phyloP scores from a whole-genome alignment of 2,797 vertebrate genomes.

The Channa striata region DNA sequence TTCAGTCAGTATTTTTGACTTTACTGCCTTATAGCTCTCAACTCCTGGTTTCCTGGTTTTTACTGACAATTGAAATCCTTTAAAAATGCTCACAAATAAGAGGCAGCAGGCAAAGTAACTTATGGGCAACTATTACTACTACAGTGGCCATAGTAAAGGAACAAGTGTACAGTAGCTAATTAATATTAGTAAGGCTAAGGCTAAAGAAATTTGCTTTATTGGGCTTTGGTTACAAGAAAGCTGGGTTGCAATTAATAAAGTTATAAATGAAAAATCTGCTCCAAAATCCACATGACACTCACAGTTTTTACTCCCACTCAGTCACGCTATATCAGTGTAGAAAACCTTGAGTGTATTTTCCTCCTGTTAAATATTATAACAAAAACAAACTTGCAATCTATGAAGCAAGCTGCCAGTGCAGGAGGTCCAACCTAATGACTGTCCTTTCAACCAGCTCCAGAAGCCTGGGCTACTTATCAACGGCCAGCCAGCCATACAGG shows the following conservation, averaged over 20 bases:
- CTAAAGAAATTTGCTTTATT: not conserved
- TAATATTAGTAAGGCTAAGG: too few relatives aligned
- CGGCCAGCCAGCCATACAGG: constrained; percentile 74
- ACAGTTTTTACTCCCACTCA: constrained; percentile 8
- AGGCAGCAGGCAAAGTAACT: too few relatives aligned
- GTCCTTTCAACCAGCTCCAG: constrained; percentile 75
- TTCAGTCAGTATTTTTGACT: not conserved
- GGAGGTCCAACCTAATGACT: constrained; percentile 69
- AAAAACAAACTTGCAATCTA: constrained; percentile 62
- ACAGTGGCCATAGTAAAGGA: not conserved
- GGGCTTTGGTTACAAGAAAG: not conserved
- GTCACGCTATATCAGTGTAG: constrained; percentile 43
- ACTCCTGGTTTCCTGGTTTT: not conserved
- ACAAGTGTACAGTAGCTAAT: not conserved
- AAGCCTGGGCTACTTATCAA: constrained; percentile 79
- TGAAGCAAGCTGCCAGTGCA: constrained; percentile 59
- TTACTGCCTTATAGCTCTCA: not conserved
- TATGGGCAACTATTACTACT: not conserved
- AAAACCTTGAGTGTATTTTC: constrained; percentile 55
- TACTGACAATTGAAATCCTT: not conserved
- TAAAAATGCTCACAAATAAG: not conserved
- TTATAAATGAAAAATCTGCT: constrained; percentile 10
- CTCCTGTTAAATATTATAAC: constrained; percentile 48
- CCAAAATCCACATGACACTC: not conserved
- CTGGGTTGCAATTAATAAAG: constrained; percentile 10